A percentile compares a stretch with the other conserved stretches of the same genome.
These are phyloP conservation scores for Mesorhabditis sp. DNA, from an alignment of 2,888 invertebrate species.

Conservation along the genomic window DNA sequence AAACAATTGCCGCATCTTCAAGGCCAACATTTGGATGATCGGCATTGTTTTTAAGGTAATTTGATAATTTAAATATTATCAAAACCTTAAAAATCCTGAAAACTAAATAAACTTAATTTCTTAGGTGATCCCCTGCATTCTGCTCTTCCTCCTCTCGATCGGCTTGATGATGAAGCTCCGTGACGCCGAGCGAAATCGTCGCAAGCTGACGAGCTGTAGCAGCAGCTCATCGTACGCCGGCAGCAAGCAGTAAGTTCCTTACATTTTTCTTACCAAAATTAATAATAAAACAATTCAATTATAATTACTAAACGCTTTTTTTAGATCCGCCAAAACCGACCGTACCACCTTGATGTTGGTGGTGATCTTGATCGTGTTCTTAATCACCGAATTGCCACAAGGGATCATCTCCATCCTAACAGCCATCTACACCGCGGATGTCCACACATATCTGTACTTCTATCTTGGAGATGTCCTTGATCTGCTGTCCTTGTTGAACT, in stretches of 20 bases:
- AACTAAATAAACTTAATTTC: slow-evolving; percentile 11
- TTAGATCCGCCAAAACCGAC: slow-evolving; percentile 55
- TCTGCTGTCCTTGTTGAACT: slow-evolving; percentile 71
- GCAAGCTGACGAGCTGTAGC: slow-evolving; percentile 33
- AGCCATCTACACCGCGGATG: slow-evolving; percentile 51
- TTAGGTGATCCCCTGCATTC: slow-evolving; percentile 52
- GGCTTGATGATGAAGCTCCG: slow-evolving; percentile 45
- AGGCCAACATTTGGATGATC: slow-evolving; percentile 54
- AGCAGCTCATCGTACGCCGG: slow-evolving; percentile 20
- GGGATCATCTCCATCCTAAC: slow-evolving; percentile 49
- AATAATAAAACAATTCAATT: slow-evolving; percentile 9
- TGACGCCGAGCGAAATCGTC: slow-evolving; percentile 47
- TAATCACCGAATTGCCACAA: slow-evolving; percentile 71
- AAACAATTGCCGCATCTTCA: slow-evolving; percentile 50
- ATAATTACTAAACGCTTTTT: not conserved
- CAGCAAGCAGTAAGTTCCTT: not conserved
- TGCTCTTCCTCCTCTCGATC: slow-evolving; percentile 42
- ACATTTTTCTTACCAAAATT: not conserved
- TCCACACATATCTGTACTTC: slow-evolving; percentile 36
- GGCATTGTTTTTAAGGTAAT: slow-evolving; percentile 51
- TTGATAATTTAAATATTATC: not conserved
- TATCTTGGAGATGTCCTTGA: slow-evolving; percentile 72
- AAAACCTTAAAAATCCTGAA: not conserved
- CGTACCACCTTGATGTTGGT: slow-evolving; percentile 75
- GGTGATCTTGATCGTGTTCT: slow-evolving; percentile 74